Conservation (phyloP, 92 coral and sea anemone genomes). For the Diadumene lineata region DNA sequence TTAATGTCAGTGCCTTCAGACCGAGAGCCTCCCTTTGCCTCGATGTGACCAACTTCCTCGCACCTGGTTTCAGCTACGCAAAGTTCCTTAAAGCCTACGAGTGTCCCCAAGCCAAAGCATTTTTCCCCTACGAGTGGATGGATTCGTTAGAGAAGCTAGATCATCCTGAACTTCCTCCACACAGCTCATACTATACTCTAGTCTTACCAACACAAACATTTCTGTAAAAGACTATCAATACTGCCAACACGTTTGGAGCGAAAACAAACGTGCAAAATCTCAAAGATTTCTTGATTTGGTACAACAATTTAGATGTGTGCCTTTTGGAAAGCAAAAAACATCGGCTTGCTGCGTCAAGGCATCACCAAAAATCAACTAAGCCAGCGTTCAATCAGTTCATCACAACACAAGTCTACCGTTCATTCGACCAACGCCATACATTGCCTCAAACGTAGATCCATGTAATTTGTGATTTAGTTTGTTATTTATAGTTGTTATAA, state of each 20-base stretch:
- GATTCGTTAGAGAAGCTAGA: constrained; percentile 37
- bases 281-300: constrained; percentile 36
- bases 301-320: constrained; percentile 36
- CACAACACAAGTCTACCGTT: too few relatives aligned
- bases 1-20: too few relatives aligned
- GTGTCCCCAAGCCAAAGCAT: constrained; percentile 21
- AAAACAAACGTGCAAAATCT: constrained; percentile 29
- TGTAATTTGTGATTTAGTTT: too few relatives aligned
- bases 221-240: constrained; percentile 28
- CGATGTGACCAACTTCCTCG: constrained; percentile 56
- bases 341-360: constrained; percentile 34
- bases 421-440: too few relatives aligned
- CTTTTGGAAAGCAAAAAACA: constrained; percentile 22
- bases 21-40: too few relatives aligned
- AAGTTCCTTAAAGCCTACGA: constrained; percentile 55
- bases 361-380: too few relatives aligned
- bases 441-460: too few relatives aligned
- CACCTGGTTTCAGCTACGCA: constrained; percentile 54
- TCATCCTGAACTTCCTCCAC: constrained; percentile 31
- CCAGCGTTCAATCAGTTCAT: too few relatives aligned
- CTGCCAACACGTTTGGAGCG: constrained; percentile 42
- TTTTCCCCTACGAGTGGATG: constrained; percentile 39
- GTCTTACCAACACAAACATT: constrained; percentile 22
- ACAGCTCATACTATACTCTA: constrained; percentile 38
- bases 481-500: too few relatives aligned